A percentile compares a stretch with the other conserved stretches of the same genome.
Conservation (phyloP, 2,113 vertebrate species). For the Monarcha castaneiventris region DNA sequence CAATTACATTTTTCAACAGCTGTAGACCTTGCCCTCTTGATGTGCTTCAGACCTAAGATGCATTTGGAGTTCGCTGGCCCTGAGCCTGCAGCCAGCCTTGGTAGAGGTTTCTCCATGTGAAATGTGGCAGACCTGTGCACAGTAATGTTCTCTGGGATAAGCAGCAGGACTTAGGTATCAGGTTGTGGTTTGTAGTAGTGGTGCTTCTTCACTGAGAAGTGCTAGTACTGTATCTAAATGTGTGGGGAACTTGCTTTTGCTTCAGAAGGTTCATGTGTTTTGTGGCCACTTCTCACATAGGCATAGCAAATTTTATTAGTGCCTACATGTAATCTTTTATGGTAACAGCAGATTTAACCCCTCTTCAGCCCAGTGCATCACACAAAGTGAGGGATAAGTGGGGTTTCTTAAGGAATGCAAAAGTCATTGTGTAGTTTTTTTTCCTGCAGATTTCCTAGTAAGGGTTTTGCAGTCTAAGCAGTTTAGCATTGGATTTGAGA, state of each 20-base stretch:
- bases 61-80: not conserved
- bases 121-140: not conserved
- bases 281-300: rapidly evolving
- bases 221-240: not conserved
- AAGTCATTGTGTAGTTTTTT: not conserved
- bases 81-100: not conserved
- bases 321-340: not conserved
- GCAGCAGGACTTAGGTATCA: not conserved
- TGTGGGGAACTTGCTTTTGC: not conserved
- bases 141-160: not conserved
- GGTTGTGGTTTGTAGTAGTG: not conserved
- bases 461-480: not conserved
- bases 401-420: not conserved
- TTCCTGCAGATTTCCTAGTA: not conserved
- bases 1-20: not conserved
- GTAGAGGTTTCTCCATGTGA: not conserved
- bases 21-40: not conserved
- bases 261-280: not conserved
- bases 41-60: not conserved
- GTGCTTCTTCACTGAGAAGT: not conserved
- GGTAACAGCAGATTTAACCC: not conserved
- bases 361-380: not conserved
- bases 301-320: not conserved
- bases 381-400: not conserved
- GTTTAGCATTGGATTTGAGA: not conserved